Base-by-base conservation (phyloP, 2,888 invertebrate genomes). In the Dryobotodes eremita region DNA sequence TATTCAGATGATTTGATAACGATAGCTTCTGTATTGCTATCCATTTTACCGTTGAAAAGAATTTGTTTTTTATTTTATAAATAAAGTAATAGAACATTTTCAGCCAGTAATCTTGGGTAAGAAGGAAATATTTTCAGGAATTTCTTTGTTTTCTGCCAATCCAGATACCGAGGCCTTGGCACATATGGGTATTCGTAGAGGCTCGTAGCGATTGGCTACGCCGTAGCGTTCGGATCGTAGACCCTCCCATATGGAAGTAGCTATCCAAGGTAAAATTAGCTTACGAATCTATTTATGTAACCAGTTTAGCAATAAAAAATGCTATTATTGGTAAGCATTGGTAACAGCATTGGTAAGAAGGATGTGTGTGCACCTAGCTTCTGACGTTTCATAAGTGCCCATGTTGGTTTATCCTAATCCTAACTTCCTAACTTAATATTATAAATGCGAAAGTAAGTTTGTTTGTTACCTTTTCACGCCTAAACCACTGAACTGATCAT, bases 131-230 rank as follows among this genome's bases (percentile, higher is more conserved):
- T 82, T 64, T 53, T 53, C 23, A 17, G 5, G 6, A n/a, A 26
- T 53, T 42, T 26, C 0, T 3, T 10, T 23, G 17, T 62, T 50
- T 46, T 17, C 11, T 50, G 46, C 59, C 36, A 55, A 68, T 80
- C 36, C 7, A 48, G 55, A 82, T 68, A 66, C 50, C 11, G 15
- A 59, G 57, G 6, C 31, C n/a, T 65, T 59, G 42, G 31, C 15
- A 31, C 7, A 23, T 65, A 42, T 20, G 15, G n/a, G 13, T 31
- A 15, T 6, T 73, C 53, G 59, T 74, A 82, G 55, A n/a, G 15
- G 26, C 23, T 66, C 79, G 79, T 79, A 81, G 79, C 82, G 10
- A 36, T 17, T 31, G 1, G 50, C 79, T 79, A 79, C 79, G 79
- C 59, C 79, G 82, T 81, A 79, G 79, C 66, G 1, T 26, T n/a